These are phyloP conservation scores for Chelmon rostratus DNA, from an alignment of 2,797 vertebrate species.

Conservation along the genomic window DNA sequence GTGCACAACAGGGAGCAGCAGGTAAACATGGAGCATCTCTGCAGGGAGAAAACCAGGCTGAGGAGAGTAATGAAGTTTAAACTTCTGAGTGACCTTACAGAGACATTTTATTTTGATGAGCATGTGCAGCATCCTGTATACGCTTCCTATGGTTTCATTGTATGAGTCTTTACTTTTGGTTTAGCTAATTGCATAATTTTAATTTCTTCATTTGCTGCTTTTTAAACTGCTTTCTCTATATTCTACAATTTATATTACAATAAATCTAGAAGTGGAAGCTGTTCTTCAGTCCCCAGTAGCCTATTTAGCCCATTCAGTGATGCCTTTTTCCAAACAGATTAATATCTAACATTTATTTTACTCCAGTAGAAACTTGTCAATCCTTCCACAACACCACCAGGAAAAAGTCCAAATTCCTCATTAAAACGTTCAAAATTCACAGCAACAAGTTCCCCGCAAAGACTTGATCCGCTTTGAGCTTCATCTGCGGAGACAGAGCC, in stretches of 20 bases:
- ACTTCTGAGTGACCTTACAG: background rate
- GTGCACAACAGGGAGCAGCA: background rate
- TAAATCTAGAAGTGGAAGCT: too few species aligned
- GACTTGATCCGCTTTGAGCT: background rate
- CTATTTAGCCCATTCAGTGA: too few species aligned
- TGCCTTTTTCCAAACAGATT: background rate
- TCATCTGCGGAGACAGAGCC: background rate
- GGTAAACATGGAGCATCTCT: background rate
- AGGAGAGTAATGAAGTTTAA: background rate
- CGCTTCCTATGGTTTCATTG: too few species aligned
- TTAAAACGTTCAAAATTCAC: background rate
- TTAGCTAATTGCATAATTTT: too few species aligned
- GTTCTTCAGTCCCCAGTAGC: too few species aligned
- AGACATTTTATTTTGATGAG: too few species aligned
- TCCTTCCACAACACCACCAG: background rate
- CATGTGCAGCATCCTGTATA: too few species aligned
- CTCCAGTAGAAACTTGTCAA: constrained; percentile 4
- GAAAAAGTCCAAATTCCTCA: background rate
- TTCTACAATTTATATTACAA: too few species aligned
- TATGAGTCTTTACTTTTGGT: too few species aligned
- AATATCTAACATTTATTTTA: background rate
- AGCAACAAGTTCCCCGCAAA: background rate
- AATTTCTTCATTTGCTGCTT: too few species aligned
- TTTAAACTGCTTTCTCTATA: too few species aligned
- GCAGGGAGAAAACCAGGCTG: background rate